Base-by-base conservation (phyloP, 1,140 invertebrate genomes). In the Drosophila tropicalis region DNA sequence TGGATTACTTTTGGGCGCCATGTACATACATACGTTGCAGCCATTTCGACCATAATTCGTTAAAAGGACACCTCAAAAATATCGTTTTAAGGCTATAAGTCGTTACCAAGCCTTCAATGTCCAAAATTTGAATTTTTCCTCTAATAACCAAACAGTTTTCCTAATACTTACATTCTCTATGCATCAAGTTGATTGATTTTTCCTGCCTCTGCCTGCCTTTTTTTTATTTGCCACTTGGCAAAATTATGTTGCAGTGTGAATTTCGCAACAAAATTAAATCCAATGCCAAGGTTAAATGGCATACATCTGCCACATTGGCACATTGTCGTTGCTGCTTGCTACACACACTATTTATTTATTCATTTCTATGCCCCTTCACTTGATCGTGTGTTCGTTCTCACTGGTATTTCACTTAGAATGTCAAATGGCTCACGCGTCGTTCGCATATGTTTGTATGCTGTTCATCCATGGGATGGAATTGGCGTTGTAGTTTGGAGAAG, bases 251-350 rank as follows among this genome's bases (percentile, higher is more conserved):
- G 71, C 79, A 73, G 79, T 76, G 84, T 72, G 70, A 68, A 79
- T 81, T 86, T 89, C 70, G 66, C 83, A 86, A 89, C 67, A 75
- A 80, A 80, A 84, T 83, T 80, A 87, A 89, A 84, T 89, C 79
- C 84, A 87, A 90, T 87, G 84, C 76, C 84, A 87, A 89, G 84
- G 84, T 87, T 67, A 76, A 62, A 62, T 87, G 71, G 71, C 62
- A 74, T 72, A 73, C 76, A 65, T 80, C 77, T 79, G 83, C 79
- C 13, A n/a, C 17, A 36, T 47, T n/a, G 41, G 1, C 15, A 15
- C 19, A 9, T 34, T 56, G 56, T 25, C 15, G 36, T 40, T 67
- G 12, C 55, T 36, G 29, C 25, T 47, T 44, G n/a, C 10, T 22
- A 54, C 13, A 17, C 36, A 41, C 47, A 29, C 29, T 29, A 29